phyloP scores from a whole-genome alignment of 2,888 invertebrate species.

The Adela reaumurella region DNA sequence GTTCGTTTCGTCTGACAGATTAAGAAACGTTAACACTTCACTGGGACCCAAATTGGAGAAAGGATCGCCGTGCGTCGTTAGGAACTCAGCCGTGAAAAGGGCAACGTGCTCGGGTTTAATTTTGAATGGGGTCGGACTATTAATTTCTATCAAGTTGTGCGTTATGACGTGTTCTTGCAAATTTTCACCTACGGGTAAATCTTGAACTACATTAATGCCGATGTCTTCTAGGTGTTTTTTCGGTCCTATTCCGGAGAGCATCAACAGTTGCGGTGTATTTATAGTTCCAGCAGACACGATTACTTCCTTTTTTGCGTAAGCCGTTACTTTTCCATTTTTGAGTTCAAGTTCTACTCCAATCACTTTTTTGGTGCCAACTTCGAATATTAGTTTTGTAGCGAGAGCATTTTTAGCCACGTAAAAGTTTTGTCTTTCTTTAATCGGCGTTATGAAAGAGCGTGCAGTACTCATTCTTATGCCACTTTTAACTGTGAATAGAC shows the following conservation, averaged over 20 bases:
- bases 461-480: constrained; percentile 70
- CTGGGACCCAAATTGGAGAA: constrained; percentile 61
- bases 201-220: constrained; percentile 25
- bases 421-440: constrained; percentile 20
- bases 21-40: constrained; percentile 63
- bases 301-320: constrained; percentile 32
- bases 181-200: constrained; percentile 38
- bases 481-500: constrained; percentile 63
- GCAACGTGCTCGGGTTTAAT: constrained; percentile 10
- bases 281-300: constrained; percentile 40
- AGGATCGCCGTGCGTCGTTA: constrained; percentile 40
- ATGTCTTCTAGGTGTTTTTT: constrained; percentile 22
- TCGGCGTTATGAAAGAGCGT: constrained; percentile 61
- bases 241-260: constrained; percentile 48
- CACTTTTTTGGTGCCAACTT: constrained; percentile 31
- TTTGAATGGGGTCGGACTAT: constrained; percentile 12
- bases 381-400: constrained; percentile 43
- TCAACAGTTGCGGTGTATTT: constrained; percentile 41
- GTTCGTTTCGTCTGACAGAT: constrained; percentile 57
- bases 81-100: constrained; percentile 21
- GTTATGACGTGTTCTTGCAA: constrained; percentile 38
- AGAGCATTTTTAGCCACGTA: constrained; percentile 34
- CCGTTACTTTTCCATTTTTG: constrained; percentile 16
- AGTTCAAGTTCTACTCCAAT: constrained; percentile 31
- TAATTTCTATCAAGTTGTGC: constrained; percentile 19